Evolutionary conservation across 2,113 vertebrate species (phyloP).

Genomic region (Microcebus jonahi): DNA sequence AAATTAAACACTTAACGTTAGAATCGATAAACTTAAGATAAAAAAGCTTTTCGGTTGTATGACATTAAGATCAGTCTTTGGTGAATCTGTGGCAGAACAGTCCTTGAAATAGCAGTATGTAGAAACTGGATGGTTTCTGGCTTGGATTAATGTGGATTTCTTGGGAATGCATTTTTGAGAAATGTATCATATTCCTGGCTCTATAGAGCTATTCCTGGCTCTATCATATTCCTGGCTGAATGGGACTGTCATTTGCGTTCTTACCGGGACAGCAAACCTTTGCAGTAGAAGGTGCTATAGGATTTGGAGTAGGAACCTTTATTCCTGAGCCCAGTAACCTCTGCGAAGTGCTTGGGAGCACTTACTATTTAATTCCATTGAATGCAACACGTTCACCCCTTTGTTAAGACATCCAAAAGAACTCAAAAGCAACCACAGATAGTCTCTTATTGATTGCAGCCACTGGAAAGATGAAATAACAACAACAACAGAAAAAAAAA

Average conservation of each 20-base stretch:
- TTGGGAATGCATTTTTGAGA: slow-evolving; percentile 77
- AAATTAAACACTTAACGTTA: slow-evolving; percentile 6
- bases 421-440: not conserved
- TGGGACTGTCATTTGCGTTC: slow-evolving; percentile 70
- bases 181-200: slow-evolving; percentile 52
- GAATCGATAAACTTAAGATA: not conserved
- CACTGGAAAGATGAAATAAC: not conserved
- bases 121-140: slow-evolving; percentile 80
- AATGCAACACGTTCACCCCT: not conserved
- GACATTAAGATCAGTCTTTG: not conserved
- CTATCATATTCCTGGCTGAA: slow-evolving; percentile 70
- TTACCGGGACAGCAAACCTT: not conserved
- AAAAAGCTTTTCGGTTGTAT: not conserved
- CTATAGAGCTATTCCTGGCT: slow-evolving; percentile 66
- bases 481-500: not conserved
- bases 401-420: not conserved
- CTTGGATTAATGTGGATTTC: slow-evolving; percentile 73
- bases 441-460: not conserved
- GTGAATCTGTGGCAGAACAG: not conserved
- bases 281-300: not conserved
- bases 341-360: not conserved
- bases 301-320: not conserved
- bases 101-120: slow-evolving; percentile 54
- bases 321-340: not conserved
- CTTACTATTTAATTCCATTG: not conserved